A percentile compares a stretch with the other conserved stretches of the same genome.
Evolutionary conservation across 2,797 vertebrate species (phyloP).

Genomic region (Ceyx erithaca): DNA sequence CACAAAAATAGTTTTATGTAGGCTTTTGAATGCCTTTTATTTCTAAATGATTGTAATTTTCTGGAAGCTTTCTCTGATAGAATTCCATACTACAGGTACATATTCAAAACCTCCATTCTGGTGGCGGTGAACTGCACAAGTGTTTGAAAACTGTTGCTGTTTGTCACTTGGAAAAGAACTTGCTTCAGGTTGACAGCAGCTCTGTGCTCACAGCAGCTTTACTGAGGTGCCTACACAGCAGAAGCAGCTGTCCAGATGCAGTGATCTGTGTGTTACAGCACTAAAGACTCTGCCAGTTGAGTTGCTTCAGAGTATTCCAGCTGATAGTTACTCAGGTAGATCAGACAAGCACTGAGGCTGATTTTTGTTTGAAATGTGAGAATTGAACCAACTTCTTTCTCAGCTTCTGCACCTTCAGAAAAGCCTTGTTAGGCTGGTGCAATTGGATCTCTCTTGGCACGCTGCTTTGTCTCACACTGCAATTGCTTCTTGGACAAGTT

Average conservation of each 20-base stretch:
- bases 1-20: background rate
- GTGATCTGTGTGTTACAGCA: background rate
- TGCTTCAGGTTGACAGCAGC: background rate
- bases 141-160: background rate
- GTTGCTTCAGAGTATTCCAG: background rate
- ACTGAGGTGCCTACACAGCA: accelerated
- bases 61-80: background rate
- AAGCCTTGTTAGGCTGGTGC: background rate
- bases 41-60: background rate
- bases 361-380: background rate
- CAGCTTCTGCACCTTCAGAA: background rate
- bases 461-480: background rate
- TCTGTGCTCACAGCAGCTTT: background rate
- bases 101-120: background rate
- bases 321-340: background rate
- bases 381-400: background rate
- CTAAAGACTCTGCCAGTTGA: background rate
- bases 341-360: background rate
- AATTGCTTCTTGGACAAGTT: slow-evolving; percentile 4
- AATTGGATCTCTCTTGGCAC: background rate
- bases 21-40: background rate
- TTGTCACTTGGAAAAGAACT: background rate
- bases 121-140: background rate
- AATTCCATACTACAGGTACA: background rate
- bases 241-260: background rate